phyloP scores from a whole-genome alignment of 2,113 vertebrate genomes.

The Eclectus roratus region DNA sequence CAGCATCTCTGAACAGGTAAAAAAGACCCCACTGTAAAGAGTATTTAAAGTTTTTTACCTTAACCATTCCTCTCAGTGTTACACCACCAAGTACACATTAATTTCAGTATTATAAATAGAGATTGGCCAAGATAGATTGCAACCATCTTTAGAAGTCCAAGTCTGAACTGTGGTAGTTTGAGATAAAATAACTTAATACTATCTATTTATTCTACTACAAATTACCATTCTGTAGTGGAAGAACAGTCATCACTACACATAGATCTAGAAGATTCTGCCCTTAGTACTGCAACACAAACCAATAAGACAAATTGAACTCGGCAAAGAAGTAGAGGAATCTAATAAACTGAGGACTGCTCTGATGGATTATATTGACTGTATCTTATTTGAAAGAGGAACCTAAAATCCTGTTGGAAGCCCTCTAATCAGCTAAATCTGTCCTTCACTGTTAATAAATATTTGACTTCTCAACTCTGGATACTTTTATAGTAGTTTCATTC shows the following conservation, averaged over 20 bases:
- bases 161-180: neutral
- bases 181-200: neutral
- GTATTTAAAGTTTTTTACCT: neutral
- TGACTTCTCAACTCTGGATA: constrained; percentile 66
- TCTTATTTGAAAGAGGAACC: constrained; percentile 42
- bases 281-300: neutral
- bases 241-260: neutral
- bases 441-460: constrained; percentile 55
- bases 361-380: constrained; percentile 18
- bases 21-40: neutral
- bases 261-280: neutral
- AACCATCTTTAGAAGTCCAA: neutral
- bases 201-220: neutral
- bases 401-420: neutral
- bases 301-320: constrained; percentile 48
- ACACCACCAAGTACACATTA: neutral
- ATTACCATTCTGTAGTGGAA: neutral
- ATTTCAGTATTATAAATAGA: neutral
- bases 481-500: constrained; percentile 70
- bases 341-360: constrained; percentile 17
- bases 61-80: neutral
- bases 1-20: neutral
- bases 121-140: neutral
- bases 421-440: constrained; percentile 12
- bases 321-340: constrained; percentile 27